Percentiles rank a stretch among this genome's conserved stretches.
Conservation (phyloP, 2,113 vertebrate genomes). For the Brachyistius frenatus region DNA sequence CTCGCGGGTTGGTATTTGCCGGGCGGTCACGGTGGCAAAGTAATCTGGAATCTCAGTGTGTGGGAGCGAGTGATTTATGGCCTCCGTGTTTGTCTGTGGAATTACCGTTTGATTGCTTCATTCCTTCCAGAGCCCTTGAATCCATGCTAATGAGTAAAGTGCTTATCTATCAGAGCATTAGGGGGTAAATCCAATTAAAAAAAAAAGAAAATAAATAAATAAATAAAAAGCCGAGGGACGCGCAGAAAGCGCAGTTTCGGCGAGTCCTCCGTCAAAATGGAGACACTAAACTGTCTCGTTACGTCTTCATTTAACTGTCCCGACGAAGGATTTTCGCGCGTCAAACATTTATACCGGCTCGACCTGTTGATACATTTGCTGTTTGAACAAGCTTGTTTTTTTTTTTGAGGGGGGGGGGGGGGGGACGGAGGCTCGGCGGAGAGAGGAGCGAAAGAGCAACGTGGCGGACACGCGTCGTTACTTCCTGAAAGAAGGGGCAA, state of each 20-base stretch:
- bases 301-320: background rate
- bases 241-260: constrained; percentile 53
- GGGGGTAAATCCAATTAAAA: constrained; percentile 66
- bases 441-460: constrained; percentile 32
- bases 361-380: constrained; percentile 7
- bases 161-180: constrained; percentile 74
- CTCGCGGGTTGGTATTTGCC: constrained; percentile 53
- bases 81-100: constrained; percentile 70
- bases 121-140: constrained; percentile 71
- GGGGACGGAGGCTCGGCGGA: background rate
- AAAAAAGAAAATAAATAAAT: constrained; percentile 12
- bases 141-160: constrained; percentile 77
- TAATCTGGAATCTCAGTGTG: constrained; percentile 64
- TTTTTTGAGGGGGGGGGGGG: constrained; percentile 15
- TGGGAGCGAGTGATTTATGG: constrained; percentile 73
- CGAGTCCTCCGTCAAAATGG: constrained; percentile 1
- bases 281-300: background rate
- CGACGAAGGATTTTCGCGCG: background rate
- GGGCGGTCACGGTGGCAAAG: constrained; percentile 51
- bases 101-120: constrained; percentile 77
- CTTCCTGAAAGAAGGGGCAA: constrained; percentile 31
- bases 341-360: background rate
- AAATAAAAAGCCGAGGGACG: constrained; percentile 31
- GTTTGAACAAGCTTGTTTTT: constrained; percentile 29
- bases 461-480: constrained; percentile 40